phyloP scores from a whole-genome alignment of 1,140 invertebrate genomes.

The Camponotus vicinus region DNA sequence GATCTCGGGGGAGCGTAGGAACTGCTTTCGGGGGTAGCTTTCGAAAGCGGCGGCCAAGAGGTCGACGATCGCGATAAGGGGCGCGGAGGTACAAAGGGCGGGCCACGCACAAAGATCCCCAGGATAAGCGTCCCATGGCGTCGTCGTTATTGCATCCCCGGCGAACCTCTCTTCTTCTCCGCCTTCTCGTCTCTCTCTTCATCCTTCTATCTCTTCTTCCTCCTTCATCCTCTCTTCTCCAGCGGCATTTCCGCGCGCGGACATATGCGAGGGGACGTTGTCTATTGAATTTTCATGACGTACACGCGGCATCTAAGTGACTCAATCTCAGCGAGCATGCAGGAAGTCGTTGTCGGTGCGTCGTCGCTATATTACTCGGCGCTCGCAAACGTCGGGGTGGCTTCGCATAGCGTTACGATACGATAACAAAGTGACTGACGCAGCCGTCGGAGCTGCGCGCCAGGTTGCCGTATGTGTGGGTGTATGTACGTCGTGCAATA shows the following conservation, averaged over 20 bases:
- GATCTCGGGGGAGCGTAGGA: conserved; percentile 47
- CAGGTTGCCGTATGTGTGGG: not conserved
- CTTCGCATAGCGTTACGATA: conserved; percentile 54
- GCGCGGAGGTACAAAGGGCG: conserved; percentile 69
- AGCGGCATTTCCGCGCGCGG: conserved; percentile 10
- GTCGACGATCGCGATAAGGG: conserved; percentile 78
- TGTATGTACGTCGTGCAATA: conserved; percentile 27
- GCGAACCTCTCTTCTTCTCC: conserved; percentile 38
- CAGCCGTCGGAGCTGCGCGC: conserved; percentile 13
- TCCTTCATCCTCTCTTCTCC: conserved; percentile 1
- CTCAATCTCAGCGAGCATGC: conserved; percentile 69
- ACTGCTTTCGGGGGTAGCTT: conserved; percentile 67
- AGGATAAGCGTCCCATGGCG: conserved; percentile 73
- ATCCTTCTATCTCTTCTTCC: conserved; percentile 10
- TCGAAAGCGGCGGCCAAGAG: conserved; percentile 69
- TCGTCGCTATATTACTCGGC: conserved; percentile 50
- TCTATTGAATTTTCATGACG: conserved; percentile 75
- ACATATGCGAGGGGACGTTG: conserved; percentile 70
- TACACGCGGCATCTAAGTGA: conserved; percentile 69
- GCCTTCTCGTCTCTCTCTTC: conserved; percentile 27
- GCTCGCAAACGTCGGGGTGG: conserved; percentile 23
- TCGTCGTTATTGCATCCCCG: conserved; percentile 75
- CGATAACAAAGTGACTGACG: conserved; percentile 59
- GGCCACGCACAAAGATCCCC: conserved; percentile 71
- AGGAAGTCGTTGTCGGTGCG: conserved; percentile 50